Base-by-base conservation (phyloP, 2,113 vertebrate genomes). In the Bombycilla garrulus region DNA sequence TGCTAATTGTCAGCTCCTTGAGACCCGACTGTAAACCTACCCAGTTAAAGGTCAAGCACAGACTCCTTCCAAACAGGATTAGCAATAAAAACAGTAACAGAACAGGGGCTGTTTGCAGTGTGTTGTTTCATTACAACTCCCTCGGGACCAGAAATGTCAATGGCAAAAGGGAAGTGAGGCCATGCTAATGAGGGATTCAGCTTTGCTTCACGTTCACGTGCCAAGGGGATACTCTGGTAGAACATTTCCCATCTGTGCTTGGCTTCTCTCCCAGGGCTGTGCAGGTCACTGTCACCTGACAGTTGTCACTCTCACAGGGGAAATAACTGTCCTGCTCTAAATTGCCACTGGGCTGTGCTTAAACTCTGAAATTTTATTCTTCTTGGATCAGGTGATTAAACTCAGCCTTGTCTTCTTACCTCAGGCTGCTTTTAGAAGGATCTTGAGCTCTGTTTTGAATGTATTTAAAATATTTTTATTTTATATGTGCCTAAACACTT, bases 71-170 rank as follows among this genome's bases (percentile, higher is more conserved):
- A 26, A 82, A 38, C 10, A 78, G 19, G 74, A 88, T 93, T 94
- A 93, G 91, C 90, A 97, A 82, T 88, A 72, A 81, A 44, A 92
- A 60, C 90, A 94, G 64, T 48, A 51, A 88, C 57, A 42, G 47
- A 95, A 87, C 3, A 28, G 31, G 84, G 42, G n/a, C 44, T 61
- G 31, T 84, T 92, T 86, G 77, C 70, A 93, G 14, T 51, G 42
- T 23, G 56, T 58, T 85, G 56, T 78, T 88, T 92, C 91, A 87
- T 47, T 45, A 72, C 26, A 33, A 54, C 38, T 85, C 83, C 50
- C 65, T 40, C 14, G 71, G 94, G 90, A 78, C 67, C 25, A 94
- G 83, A 94, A 96, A 91, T 76, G 67, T 78, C 92, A 93, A 33
- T 88, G 74, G 38, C 57, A 90, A 65, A 88, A 93, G 36, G 61